These are phyloP conservation scores for Branchipolynoe longqiensis DNA, from an alignment of 2,888 invertebrate species.

Conservation along the genomic window DNA sequence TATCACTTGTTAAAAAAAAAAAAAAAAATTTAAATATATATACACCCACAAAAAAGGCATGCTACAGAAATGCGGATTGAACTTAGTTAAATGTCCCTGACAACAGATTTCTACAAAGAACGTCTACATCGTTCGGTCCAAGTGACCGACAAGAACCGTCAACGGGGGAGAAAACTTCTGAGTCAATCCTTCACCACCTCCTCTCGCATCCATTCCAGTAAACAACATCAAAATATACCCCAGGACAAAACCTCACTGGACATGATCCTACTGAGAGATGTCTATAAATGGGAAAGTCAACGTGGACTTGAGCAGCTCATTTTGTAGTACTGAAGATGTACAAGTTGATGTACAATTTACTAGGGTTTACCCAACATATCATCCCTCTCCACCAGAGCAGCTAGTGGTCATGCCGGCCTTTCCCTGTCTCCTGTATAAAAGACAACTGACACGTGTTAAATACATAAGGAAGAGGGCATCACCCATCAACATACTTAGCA, in stretches of 20 bases:
- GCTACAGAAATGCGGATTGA: constrained; percentile 24
- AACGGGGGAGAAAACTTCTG: too few relatives aligned
- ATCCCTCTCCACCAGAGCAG: constrained; percentile 60
- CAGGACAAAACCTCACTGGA: constrained; percentile 25
- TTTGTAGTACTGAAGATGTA: constrained; percentile 39
- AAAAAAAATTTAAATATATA: too few relatives aligned
- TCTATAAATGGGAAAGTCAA: constrained; percentile 26
- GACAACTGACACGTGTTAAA: constrained; percentile 53
- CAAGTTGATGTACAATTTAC: constrained; percentile 53
- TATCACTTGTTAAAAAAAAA: constrained; percentile 4
- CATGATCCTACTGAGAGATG: constrained; percentile 33
- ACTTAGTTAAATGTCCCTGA: constrained; percentile 23
- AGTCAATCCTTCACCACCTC: constrained; percentile 57
- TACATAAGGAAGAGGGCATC: too few relatives aligned
- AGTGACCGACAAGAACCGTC: not conserved
- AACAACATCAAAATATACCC: constrained; percentile 57
- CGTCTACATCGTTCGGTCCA: not conserved
- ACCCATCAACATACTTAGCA: too few relatives aligned
- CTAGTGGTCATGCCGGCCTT: constrained; percentile 73
- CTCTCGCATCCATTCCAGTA: constrained; percentile 53
- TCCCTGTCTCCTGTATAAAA: constrained; percentile 62
- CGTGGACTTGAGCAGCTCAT: constrained; percentile 48
- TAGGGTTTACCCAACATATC: constrained; percentile 16
- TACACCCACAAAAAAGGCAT: constrained; percentile 42
- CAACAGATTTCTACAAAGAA: constrained; percentile 2